Conservation (phyloP, 92 coral and sea anemone genomes). For the Parazoanthus darwini region DNA sequence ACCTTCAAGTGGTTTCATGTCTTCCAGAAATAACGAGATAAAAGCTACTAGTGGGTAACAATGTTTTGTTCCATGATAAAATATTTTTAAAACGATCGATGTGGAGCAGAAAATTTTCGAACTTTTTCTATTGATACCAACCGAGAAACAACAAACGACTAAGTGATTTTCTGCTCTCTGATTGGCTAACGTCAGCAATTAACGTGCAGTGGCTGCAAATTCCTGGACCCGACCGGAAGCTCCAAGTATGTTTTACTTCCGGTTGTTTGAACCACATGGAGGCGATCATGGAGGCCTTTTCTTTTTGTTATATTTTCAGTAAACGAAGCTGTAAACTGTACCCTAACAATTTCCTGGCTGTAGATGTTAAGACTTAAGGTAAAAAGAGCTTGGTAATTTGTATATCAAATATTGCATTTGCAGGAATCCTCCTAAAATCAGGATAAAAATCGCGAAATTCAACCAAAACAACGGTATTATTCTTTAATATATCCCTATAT, state of each 20-base stretch:
- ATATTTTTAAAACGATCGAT: neutral
- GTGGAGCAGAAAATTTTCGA: conserved; percentile 29
- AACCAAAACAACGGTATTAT: too few species aligned
- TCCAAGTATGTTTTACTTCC: neutral
- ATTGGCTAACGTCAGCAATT: conserved; percentile 43
- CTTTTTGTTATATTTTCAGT: too few species aligned
- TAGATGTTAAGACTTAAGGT: too few species aligned
- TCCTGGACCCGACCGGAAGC: conserved; percentile 45
- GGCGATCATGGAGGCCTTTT: too few species aligned
- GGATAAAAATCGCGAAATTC: too few species aligned
- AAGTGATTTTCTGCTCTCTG: conserved; percentile 30
- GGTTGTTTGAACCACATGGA: neutral
- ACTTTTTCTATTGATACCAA: conserved; percentile 44
- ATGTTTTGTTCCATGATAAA: neutral
- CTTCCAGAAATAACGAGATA: neutral
- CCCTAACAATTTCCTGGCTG: too few species aligned
- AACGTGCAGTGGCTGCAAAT: conserved; percentile 16
- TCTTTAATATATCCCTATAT: too few species aligned
- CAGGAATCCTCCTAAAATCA: too few species aligned
- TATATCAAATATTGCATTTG: too few species aligned
- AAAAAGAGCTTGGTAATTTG: too few species aligned
- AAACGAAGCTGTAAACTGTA: too few species aligned
- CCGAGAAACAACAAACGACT: conserved; percentile 48
- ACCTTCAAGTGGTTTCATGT: conserved; percentile 44
- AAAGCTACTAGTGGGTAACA: neutral